Evolutionary conservation across 2,797 vertebrate species (phyloP), one percentile per base, ranked within the genome.

Genomic region (Coccyzus lansbergi): DNA sequence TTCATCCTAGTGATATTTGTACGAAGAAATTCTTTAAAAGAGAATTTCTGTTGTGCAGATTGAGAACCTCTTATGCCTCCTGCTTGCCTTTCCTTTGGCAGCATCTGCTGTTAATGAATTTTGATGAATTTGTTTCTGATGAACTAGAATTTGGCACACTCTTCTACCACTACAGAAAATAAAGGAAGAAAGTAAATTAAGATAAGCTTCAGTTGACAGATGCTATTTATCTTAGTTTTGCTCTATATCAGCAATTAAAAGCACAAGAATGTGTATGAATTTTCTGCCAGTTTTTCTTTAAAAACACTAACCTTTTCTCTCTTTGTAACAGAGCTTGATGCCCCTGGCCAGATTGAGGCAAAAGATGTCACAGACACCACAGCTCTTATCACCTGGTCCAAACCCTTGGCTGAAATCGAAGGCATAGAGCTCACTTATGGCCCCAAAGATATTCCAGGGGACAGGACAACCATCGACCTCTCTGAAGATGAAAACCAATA

Each of bases 301-400:
- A 44, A 55, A 80, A 80, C 21, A 22, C 0, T 13, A 22, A 19
- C 1, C 25, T 83, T 83, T 21, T 29, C 4, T 64, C 34, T 82
- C 63, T 53, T 48, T 21, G 1, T 85, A 5, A 46, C 95, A 99
- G 99, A 97, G 91, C 98, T 99, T 4, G 99, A 99, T 55, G 98
- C 98, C 46, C 99, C 99, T 19, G 98, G 98, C 93, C 98, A 99
- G 89, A 97, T 99, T 0, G 98, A 99, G 28, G 98, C 98, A 31
- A 98, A 98, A n/a, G 99, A 99, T 1, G 97, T 99, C 88, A 99
- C 99, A 0, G 99, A 99, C 97, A 98, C 98, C 71, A 99, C 99
- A 0, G 99, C 99, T 0, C 97, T 99, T 63, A 97, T 99, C 96
- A 99, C 99, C 0, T 99, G 99, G 99, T 98, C 98, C 95, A 99